Base-by-base conservation (phyloP, 2,113 vertebrate species). In the Dromas ardeola region DNA sequence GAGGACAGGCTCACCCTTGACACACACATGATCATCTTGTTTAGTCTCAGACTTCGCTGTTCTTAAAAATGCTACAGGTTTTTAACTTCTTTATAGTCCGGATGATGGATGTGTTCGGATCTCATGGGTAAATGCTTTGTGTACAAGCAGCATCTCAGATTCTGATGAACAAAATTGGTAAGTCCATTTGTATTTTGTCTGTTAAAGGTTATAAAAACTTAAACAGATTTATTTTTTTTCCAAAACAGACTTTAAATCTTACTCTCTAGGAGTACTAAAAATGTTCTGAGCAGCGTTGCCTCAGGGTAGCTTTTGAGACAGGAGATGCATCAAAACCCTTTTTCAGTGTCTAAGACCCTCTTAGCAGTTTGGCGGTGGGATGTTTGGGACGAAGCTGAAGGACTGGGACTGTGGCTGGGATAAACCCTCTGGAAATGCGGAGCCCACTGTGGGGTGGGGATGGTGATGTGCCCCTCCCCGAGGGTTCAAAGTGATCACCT, bases 361-460 rank as follows among this genome's bases (percentile, higher is more conserved):
- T 25, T 15, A 1, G 15, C 14, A 13, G n/a, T 56, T 62, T 65
- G 34, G 23, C 8, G 47, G 40, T 73, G 71, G 47, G 36, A 17
- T 0, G 1, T 27, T 23, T 21, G 23, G 36, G 49, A 32, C 36
- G 76, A 26, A 65, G 70, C 25, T 34, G 14, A 15, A 38, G 13
- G 20, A 15, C 14, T 7, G 59, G 22, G 23, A 11, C 16, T 10
- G 23, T 2, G 15, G 52, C 40, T n/a, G 27, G 30, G n/a, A 10
- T 47, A 14, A 42, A 8, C 27, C 20, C 5, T 6, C 17, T 47
- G 34, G 19, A 16, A 15, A 21, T 4, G 2, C 11, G 10, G 9
- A 36, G n/a, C 43, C 38, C 0, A 0, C 53, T 32, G 36, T 25
- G 78, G 12, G 7, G 27, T 2, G 17, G n/a, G 34, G 11, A 3